Evolutionary conservation across 2,797 vertebrate species (phyloP), one percentile per base, ranked within the genome.

Genomic region (Myotis findleyi): DNA sequence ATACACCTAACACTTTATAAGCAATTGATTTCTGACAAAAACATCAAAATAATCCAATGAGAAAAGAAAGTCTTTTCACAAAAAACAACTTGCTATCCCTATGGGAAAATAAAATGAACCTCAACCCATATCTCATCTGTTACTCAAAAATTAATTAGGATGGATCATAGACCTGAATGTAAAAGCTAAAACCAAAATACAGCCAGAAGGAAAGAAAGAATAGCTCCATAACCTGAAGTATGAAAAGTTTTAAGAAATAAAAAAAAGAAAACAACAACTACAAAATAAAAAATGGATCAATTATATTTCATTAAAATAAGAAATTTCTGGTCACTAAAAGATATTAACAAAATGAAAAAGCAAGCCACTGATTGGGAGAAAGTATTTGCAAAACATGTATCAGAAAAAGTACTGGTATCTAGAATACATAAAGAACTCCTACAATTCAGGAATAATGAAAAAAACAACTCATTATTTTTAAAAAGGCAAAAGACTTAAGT

Each of bases 281-380:
- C 6, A 21, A 64, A 76, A 41, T 57, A 30, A 75, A 73, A 53
- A 77, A 14, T 1, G 27, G 38, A 86, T 16, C 47, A 75, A 86
- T 83, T 20, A 66, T 38, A 93, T 53, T 83, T 83, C 49, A 85
- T 73, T 64, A 91, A 90, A 83, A 23, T 53, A 21, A 94, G 38
- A 95, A 86, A 66, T 57, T 57, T 41, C 16, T 80, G 33, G 51
- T 73, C 80, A 72, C 62, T 59, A 71, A n/a, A 82, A 27, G 59
- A 71, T 6, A n/a, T 62, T 23, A 23, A 81, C 16, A 77, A 86
- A 76, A 21, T 11, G 27, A 71, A 49, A 7, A 82, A 72, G 47
- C 49, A 30, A 81, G 66, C 30, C 66, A 25, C 0, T 33, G 23
- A 73, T 27, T n/a, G 38, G n/a, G 41, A 57, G 36, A 64, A 59